phyloP scores from a whole-genome alignment of 2,888 invertebrate genomes.

The Agapostemon virescens region DNA sequence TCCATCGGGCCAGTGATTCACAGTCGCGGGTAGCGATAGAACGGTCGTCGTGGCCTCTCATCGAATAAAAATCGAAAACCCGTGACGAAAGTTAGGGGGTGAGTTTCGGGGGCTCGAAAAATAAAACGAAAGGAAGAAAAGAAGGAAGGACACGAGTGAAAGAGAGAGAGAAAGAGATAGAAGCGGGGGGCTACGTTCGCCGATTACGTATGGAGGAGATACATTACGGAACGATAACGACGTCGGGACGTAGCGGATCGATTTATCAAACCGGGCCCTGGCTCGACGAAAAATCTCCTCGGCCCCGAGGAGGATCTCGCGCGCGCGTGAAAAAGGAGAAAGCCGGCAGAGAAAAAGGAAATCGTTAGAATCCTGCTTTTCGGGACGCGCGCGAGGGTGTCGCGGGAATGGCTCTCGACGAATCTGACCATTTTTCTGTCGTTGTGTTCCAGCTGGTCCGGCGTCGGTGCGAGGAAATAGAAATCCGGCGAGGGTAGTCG shows the following conservation, averaged over 20 bases:
- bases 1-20: conserved; percentile 27
- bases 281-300: conserved; percentile 31
- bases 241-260: conserved; percentile 24
- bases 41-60: neutral
- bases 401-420: neutral
- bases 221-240: conserved; percentile 39
- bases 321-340: neutral
- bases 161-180: neutral
- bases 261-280: conserved; percentile 43
- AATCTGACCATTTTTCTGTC: conserved; percentile 60
- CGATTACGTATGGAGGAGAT: conserved; percentile 29
- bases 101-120: neutral
- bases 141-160: neutral
- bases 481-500: conserved; percentile 37
- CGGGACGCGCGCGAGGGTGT: neutral
- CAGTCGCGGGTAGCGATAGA: neutral
- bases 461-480: conserved; percentile 22
- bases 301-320: neutral
- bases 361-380: conserved; percentile 27
- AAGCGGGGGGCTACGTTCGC: conserved; percentile 10
- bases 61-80: neutral
- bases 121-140: neutral
- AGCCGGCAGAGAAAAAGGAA: neutral
- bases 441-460: conserved; percentile 58
- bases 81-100: neutral